These are phyloP conservation scores for Protonibea diacanthus DNA, from an alignment of 2,797 vertebrate species.

Conservation along the genomic window DNA sequence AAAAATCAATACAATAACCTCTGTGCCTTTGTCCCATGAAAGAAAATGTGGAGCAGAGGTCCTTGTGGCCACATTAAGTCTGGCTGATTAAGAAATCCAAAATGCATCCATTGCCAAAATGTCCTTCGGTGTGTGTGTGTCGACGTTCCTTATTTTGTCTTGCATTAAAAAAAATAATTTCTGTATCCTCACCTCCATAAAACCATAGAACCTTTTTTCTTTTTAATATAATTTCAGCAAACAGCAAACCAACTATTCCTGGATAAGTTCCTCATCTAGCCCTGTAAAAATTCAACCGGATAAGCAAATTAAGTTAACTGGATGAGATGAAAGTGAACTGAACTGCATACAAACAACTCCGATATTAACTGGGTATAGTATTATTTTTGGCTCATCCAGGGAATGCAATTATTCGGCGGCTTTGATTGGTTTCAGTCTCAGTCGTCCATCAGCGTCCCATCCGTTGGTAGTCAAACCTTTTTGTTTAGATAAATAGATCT, in stretches of 20 bases:
- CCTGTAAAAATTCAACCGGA: slow-evolving; percentile 65
- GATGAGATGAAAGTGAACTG: slow-evolving; percentile 77
- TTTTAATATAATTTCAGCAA: slow-evolving; percentile 39
- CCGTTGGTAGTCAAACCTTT: slow-evolving; percentile 83
- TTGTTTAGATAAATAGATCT: slow-evolving; percentile 91
- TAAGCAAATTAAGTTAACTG: slow-evolving; percentile 75
- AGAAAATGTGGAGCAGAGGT: slow-evolving; percentile 73
- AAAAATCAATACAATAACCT: slow-evolving; percentile 76
- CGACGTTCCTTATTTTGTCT: slow-evolving; percentile 38
- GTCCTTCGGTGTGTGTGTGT: slow-evolving; percentile 52
- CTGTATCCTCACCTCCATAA: slow-evolving; percentile 34
- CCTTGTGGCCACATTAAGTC: slow-evolving; percentile 70
- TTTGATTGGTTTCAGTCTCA: slow-evolving; percentile 75
- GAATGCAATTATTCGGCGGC: slow-evolving; percentile 74
- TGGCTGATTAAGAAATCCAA: slow-evolving; percentile 74
- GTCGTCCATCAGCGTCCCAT: slow-evolving; percentile 73
- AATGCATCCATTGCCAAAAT: slow-evolving; percentile 64
- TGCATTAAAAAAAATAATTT: slow-evolving; percentile 33
- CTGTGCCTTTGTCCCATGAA: slow-evolving; percentile 67
- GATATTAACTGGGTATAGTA: slow-evolving; percentile 69
- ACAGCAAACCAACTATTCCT: slow-evolving; percentile 51
- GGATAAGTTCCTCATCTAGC: slow-evolving; percentile 62
- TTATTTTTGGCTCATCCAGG: slow-evolving; percentile 83
- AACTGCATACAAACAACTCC: slow-evolving; percentile 80
- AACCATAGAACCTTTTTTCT: slow-evolving; percentile 27